A percentile compares a stretch with the other conserved stretches of the same genome.
Conservation (phyloP, 1,140 invertebrate species). For the Nasonia giraulti region DNA sequence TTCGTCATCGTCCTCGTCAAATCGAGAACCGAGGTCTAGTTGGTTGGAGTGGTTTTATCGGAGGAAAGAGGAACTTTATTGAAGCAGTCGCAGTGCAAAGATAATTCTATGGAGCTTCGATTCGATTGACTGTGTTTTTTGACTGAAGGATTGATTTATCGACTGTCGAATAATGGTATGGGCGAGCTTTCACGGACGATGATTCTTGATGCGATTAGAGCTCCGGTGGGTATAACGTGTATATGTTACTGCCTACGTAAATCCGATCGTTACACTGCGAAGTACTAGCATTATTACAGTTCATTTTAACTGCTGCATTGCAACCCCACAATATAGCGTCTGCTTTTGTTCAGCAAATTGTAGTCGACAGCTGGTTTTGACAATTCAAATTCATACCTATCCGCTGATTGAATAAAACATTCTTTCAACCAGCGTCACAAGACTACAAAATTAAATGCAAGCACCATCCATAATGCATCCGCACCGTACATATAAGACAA, state of each 20-base stretch:
- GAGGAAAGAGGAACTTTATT: constrained; percentile 20
- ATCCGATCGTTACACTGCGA: background rate
- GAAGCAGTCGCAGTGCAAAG: background rate
- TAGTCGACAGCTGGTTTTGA: background rate
- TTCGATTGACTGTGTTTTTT: background rate
- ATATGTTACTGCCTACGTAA: background rate
- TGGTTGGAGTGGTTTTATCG: constrained; percentile 23
- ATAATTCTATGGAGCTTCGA: background rate
- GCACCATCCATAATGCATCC: constrained; percentile 31
- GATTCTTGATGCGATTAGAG: background rate
- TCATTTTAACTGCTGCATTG: background rate
- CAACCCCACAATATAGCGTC: background rate
- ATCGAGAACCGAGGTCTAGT: background rate
- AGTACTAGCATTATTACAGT: background rate
- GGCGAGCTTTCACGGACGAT: background rate
- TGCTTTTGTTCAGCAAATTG: background rate
- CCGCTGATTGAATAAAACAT: background rate
- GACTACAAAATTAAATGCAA: background rate
- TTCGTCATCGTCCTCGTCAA: constrained; percentile 36
- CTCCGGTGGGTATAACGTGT: background rate
- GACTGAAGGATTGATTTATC: background rate
- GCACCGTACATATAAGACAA: background rate
- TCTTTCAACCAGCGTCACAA: background rate
- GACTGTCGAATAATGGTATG: background rate
- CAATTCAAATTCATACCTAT: background rate